Evolutionary conservation across 2,113 vertebrate genomes (phyloP), one percentile per base, ranked within the genome.

Genomic region (Scolopax mira): DNA sequence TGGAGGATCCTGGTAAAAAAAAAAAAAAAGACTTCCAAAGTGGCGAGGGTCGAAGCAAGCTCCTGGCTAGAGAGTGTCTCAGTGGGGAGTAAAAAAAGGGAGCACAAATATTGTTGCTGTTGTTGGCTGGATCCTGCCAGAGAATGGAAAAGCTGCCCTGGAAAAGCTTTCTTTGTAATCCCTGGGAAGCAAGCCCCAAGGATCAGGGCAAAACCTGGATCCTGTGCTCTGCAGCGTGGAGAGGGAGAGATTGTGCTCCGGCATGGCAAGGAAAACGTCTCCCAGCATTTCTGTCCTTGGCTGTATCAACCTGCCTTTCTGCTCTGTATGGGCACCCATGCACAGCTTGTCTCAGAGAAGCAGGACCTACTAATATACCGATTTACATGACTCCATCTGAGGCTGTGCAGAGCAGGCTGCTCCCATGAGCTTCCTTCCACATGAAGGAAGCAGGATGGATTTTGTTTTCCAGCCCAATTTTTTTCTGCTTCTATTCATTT

Each of bases 241-340:
- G 39, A 13, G 41, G 22, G 61, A 48, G 62, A 75, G 37, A 42
- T 71, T 79, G 39, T 85, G 10, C 48, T 55, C 18, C 4, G 3
- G 48, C 3, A 3, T 23, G 19, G 27, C 74, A 75, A 55, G 24
- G 58, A 80, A 72, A 70, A 48, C 0, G 0, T 24, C 85, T 72
- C 21, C 3, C 0, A 2, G 31, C 10, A 31, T 48, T 58, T 65
- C 39, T 81, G 61, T 42, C 41, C 41, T 41, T 37, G 21, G 31
- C n/a, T 1, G 3, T 25, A 4, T 23, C 58, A 46, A 19, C 1
- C 2, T 44, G 27, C 51, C 27, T 31, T 52, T 80, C 33, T 46
- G 46, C 54, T 83, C 55, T 5, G 0, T 2, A 2, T 0, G 9
- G 23, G n/a, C 37, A 41, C 27, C 7, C 3, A 0, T 0, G 23